Base-by-base conservation (phyloP, 2,888 invertebrate genomes). In the Piscicola geometra region DNA sequence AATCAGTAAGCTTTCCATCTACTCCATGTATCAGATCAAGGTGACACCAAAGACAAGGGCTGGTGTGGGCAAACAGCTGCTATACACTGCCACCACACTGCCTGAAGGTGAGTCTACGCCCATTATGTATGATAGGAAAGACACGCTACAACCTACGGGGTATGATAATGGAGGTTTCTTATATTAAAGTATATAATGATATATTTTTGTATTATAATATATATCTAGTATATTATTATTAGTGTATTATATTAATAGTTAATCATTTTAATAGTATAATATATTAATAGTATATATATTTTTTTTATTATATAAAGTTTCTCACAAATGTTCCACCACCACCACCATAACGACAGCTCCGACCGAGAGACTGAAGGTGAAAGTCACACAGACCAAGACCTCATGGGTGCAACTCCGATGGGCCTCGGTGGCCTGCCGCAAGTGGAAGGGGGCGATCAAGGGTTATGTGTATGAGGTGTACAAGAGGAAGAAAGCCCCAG, bases 1-100 rank as follows among this genome's bases (percentile, higher is more conserved):
- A 9, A 71, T 83, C 21, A 78, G 77, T 0, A 81, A 81, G 66
- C 81, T 84, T 21, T 69, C 76, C 21, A 81, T 83, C 1, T 82
- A 82, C 78, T 81, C 82, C 1, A 78, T 80, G 74, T 84, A 84
- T 77, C 80, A 77, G 71, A 67, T 79, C 35, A 68, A 69, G 25
- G 72, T 80, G 9, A 77, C 77, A 75, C 76, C 78, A 9, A 41
- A 76, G 68, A 80, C 79, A 12, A 47, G 50, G 5, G 76, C 78
- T 0, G 80, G 79, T 35, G 60, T 70, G 28, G 80, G 80, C 1
- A 60, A 78, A 71, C 68, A 71, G 25, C 41, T 41, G 28, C 41
- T 66, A 15, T 56, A 41, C 30, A 66, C 70, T 15, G 78, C 70
- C 25, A 78, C 74, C 33, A 80, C 79, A 1, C 52, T 71, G 67